phyloP scores from a whole-genome alignment of 2,797 vertebrate genomes.

The Acanthurus tractus region DNA sequence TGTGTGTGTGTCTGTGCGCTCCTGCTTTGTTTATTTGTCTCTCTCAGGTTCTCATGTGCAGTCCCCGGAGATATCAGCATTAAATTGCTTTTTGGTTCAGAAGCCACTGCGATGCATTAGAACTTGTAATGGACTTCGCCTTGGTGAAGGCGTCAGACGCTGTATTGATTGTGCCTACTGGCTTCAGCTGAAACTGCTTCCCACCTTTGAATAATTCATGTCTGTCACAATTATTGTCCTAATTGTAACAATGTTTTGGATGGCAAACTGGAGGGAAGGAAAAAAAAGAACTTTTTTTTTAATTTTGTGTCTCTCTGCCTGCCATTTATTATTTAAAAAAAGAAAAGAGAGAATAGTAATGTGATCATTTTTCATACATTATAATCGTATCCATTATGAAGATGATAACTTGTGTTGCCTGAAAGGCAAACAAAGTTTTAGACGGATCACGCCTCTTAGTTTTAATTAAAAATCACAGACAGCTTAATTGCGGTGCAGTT shows the following conservation, averaged over 20 bases:
- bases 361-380: constrained; percentile 76
- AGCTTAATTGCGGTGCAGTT: constrained; percentile 84
- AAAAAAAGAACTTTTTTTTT: constrained; percentile 55
- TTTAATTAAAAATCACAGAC: constrained; percentile 87
- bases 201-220: constrained; percentile 83
- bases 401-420: constrained; percentile 82
- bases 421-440: constrained; percentile 86
- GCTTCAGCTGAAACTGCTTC: constrained; percentile 75
- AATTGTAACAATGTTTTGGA: constrained; percentile 82
- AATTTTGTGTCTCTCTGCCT: constrained; percentile 24
- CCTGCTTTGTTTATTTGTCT: constrained; percentile 78
- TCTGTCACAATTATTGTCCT: constrained; percentile 80
- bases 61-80: constrained; percentile 81
- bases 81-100: constrained; percentile 86
- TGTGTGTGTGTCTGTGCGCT: constrained; percentile 31
- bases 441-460: constrained; percentile 82
- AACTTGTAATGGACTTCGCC: constrained; percentile 85
- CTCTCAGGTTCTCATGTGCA: constrained; percentile 66
- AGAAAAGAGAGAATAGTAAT: constrained; percentile 60
- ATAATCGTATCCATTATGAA: constrained; percentile 77
- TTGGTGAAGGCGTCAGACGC: constrained; percentile 71
- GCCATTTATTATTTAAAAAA: constrained; percentile 58
- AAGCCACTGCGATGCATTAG: constrained; percentile 81
- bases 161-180: constrained; percentile 82
- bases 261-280: constrained; percentile 58